Evolutionary conservation across 2,113 vertebrate species (phyloP), one percentile per base, ranked within the genome.

Genomic region (Nycticorax nycticorax): DNA sequence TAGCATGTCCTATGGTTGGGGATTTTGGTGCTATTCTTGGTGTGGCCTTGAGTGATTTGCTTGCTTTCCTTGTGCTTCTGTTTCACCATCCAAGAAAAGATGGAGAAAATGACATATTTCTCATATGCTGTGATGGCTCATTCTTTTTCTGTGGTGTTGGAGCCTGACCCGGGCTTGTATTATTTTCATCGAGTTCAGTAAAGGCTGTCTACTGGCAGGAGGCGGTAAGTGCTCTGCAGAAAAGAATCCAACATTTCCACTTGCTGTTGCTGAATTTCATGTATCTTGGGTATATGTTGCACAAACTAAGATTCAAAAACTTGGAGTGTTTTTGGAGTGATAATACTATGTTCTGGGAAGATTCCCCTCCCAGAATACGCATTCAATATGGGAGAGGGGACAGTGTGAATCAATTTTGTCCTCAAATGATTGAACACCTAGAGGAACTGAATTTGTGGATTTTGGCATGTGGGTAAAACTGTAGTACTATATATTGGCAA

Each of bases 1-100:
- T 93, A 88, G 86, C 2, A 2, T 89, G 87, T 91, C 57, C 89
- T 28, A 1, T 63, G 92, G 80, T 59, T 69, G 86, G 78, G 81
- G 47, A 88, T 81, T 91, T 77, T 66, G 77, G 62, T 85, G 75
- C 89, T 96, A 48, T 91, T 92, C 88, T 88, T 89, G 57, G 64
- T 75, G 66, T 76, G 88, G 52, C 26, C 28, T 14, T 45, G 57
- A 94, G 55, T 45, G 80, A 77, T 93, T 92, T 66, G 16, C 67
- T 89, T 32, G 22, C 63, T 95, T 93, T 66, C 27, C 85, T 57
- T 32, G 33, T 43, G 41, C 71, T 92, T 64, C 91, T 75, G 48
- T 87, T 92, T 92, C 72, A 69, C 67, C 19, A 24, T 71, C 87
- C 89, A 35, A 73, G 85, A 35, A 60, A 87, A 92, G 84, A 85